Evolutionary conservation across 2,888 invertebrate species (phyloP), one percentile per base, ranked within the genome.

Genomic region (Mimas tiliae): DNA sequence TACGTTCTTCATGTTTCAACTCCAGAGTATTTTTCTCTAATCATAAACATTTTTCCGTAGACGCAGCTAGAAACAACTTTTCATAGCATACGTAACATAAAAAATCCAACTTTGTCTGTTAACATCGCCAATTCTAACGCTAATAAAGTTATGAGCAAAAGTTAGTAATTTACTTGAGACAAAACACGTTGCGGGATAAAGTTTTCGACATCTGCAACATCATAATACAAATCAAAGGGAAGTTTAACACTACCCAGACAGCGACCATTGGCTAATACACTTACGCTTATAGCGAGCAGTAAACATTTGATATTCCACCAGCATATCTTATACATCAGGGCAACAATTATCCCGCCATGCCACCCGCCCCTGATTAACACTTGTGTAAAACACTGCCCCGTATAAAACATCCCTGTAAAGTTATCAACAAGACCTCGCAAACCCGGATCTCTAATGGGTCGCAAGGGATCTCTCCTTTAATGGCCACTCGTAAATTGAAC

Each of bases 401-500:
- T 83, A 87, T 90, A 90, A 91, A 91, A 90, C 87, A 82, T 76
- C 85, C 83, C 81, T 83, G 85, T 88, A 88, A 91, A 91, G 86
- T 91, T 93, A 92, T 93, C 91, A 92, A 87, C 91, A 91, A 91
- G 90, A 88, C 84, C 85, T 83, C 80, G 78, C 82, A 86, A 84
- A 85, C 84, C 74, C 83, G 77, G 70, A 64, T 75, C 83, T 84
- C 87, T 90, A 92, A 92, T 90, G 92, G 90, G 85, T 80, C 90
- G 71, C 88, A 72, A 76, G 90, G 90, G 93, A 86, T 86, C 88
- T 81, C 81, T 90, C 83, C 91, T 92, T 90, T 93, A 93, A 93
- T 90, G 90, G 90, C 84, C 85, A 90, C 89, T 90, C 92, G 93
- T 93, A 93, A 93, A 93, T 93, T 93, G 92, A 85, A 88, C 88